phyloP scores from a whole-genome alignment of 1,140 invertebrate genomes.

The Leptopilina clavipes region DNA sequence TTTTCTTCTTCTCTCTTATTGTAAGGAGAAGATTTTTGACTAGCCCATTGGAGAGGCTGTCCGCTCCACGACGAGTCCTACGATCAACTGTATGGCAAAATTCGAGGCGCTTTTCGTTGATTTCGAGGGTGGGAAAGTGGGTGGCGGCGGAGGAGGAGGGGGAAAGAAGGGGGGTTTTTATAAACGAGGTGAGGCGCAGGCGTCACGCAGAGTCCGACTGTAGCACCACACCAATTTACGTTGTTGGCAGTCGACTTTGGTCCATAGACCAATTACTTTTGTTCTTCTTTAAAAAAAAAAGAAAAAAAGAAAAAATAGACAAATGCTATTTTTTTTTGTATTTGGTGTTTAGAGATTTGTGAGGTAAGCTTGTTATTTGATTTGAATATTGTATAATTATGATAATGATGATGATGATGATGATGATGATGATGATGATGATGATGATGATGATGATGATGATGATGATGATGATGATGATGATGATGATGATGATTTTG shows the following conservation, averaged over 20 bases:
- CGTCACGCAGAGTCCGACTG: slow-evolving; percentile 55
- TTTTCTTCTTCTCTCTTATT: too few relatives aligned
- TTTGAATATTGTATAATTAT: too few relatives aligned
- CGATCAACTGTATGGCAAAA: slow-evolving; percentile 65
- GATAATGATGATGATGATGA: too few relatives aligned
- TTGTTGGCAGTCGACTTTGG: slow-evolving; percentile 66
- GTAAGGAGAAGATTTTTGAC: slow-evolving; percentile 51
- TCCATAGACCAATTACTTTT: slow-evolving; percentile 62
- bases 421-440: too few relatives aligned
- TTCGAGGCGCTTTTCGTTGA: slow-evolving; percentile 67
- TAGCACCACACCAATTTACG: slow-evolving; percentile 48
- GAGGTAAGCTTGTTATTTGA: not conserved
- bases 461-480: too few relatives aligned
- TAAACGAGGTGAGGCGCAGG: slow-evolving; percentile 60
- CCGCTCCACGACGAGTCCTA: slow-evolving; percentile 62
- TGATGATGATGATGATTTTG: too few relatives aligned
- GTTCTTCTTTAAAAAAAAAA: slow-evolving; percentile 17
- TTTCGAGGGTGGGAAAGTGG: slow-evolving; percentile 47
- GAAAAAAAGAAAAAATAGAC: slow-evolving; percentile 36
- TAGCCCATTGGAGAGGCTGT: slow-evolving; percentile 65
- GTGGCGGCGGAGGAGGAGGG: too few relatives aligned
- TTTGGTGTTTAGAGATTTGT: not conserved
- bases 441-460: too few relatives aligned
- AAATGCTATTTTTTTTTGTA: slow-evolving; percentile 13
- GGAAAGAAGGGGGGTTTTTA: not conserved